These are phyloP conservation scores for Augochlorella aurata DNA, from an alignment of 2,888 invertebrate genomes.

Conservation along the genomic window DNA sequence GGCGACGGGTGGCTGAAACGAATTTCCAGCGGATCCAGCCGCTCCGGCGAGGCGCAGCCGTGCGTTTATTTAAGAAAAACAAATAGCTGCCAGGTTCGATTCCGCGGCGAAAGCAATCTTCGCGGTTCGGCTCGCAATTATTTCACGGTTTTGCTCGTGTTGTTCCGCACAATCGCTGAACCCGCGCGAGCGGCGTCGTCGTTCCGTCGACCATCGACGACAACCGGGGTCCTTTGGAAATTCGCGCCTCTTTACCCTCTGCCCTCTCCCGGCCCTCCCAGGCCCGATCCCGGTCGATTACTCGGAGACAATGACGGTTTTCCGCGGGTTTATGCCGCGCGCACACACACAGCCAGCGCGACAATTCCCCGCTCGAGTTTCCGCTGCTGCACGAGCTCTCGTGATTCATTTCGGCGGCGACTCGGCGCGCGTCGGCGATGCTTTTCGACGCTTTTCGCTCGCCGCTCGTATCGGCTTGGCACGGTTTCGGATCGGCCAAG, in stretches of 20 bases:
- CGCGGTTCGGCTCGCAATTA: conserved; percentile 31
- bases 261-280: background rate
- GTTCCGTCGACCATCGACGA: background rate
- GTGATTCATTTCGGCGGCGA: conserved; percentile 5
- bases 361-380: conserved; percentile 42
- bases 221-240: conserved; percentile 20
- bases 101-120: conserved; percentile 37
- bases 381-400: background rate
- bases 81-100: conserved; percentile 40
- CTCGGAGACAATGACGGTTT: conserved; percentile 62
- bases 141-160: conserved; percentile 31
- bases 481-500: conserved; percentile 24
- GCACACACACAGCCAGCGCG: conserved; percentile 35
- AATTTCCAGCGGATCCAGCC: background rate
- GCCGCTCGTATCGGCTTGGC: conserved; percentile 32
- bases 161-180: background rate
- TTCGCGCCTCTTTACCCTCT: conserved; percentile 9
- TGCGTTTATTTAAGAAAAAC: conserved; percentile 28
- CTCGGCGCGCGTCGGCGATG: conserved; percentile 35
- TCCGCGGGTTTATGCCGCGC: conserved; percentile 58
- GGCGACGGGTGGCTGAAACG: background rate
- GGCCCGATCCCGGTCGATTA: conserved; percentile 47
- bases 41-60: background rate
- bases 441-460: conserved; percentile 18
- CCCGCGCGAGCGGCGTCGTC: background rate